Conservation (phyloP, 35 echinoderm and acorn worm genomes). For the Amphiura filiformis region DNA sequence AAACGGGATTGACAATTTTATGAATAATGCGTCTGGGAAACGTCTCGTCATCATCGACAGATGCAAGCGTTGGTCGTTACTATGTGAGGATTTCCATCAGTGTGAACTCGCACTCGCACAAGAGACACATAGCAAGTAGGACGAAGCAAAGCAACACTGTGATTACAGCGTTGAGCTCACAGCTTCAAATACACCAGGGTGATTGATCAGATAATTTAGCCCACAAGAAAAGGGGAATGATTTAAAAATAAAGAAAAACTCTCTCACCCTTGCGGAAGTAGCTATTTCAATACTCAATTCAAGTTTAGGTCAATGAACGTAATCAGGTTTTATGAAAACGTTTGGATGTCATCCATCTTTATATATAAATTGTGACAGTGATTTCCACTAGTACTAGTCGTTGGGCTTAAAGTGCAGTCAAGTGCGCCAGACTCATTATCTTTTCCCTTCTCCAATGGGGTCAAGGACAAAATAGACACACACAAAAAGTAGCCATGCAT, state of each 20-base stretch:
- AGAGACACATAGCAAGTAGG: too few relatives aligned
- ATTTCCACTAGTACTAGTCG: not conserved
- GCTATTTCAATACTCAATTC: constrained; percentile 1
- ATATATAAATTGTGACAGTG: not conserved
- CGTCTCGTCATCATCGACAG: too few relatives aligned
- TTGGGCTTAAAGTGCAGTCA: not conserved
- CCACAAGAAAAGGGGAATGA: not conserved
- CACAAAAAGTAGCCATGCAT: too few relatives aligned
- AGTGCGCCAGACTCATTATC: not conserved
- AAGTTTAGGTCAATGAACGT: constrained; percentile 11
- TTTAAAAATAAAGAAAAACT: constrained; percentile 13
- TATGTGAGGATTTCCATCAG: too few relatives aligned
- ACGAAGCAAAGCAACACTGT: too few relatives aligned
- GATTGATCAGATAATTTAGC: constrained; percentile 8
- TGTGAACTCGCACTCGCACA: too few relatives aligned
- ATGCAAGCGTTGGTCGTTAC: too few relatives aligned
- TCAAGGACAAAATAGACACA: not conserved
- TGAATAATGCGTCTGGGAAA: too few relatives aligned
- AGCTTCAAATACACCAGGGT: not conserved
- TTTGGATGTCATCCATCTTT: not conserved
- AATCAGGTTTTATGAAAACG: constrained; percentile 1
- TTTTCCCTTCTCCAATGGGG: not conserved
- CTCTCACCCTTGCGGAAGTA: not conserved
- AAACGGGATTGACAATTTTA: too few relatives aligned
- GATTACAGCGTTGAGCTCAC: too few relatives aligned